phyloP scores from a whole-genome alignment of 2,797 vertebrate genomes.

The Acestrorhynchus altus region DNA sequence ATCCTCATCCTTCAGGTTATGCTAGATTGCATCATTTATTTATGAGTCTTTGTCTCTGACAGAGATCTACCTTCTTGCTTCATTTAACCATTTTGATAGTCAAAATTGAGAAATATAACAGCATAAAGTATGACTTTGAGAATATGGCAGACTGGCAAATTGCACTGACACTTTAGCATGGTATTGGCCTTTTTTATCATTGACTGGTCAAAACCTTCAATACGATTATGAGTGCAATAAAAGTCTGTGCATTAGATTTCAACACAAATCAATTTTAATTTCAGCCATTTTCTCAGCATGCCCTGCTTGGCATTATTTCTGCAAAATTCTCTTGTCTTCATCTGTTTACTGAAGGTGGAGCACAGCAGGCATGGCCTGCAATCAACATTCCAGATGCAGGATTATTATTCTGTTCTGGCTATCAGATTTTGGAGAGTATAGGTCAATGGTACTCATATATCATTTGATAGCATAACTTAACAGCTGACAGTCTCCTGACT shows the following conservation, averaged over 20 bases:
- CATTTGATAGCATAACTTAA: constrained; percentile 70
- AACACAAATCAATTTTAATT: constrained; percentile 56
- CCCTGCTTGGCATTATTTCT: constrained; percentile 23
- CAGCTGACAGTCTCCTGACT: constrained; percentile 69
- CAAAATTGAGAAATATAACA: constrained; percentile 25
- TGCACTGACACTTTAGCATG: constrained; percentile 22
- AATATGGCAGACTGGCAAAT: constrained; percentile 32
- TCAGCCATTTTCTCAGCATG: constrained; percentile 37
- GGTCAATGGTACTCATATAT: constrained; percentile 74
- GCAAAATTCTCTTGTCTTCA: constrained; percentile 41
- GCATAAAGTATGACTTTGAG: not conserved
- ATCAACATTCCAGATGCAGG: constrained; percentile 47
- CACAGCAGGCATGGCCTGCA: constrained; percentile 51
- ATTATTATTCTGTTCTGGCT: constrained; percentile 61
- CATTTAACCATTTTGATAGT: constrained; percentile 25
- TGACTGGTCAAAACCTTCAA: constrained; percentile 34
- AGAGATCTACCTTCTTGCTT: constrained; percentile 34
- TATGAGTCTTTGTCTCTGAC: constrained; percentile 44
- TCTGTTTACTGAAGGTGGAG: constrained; percentile 42
- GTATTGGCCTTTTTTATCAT: constrained; percentile 41
- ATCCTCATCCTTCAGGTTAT: constrained; percentile 35
- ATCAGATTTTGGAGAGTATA: constrained; percentile 52
- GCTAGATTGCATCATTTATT: constrained; percentile 46
- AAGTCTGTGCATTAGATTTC: constrained; percentile 12
- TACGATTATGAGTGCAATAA: constrained; percentile 30